A percentile compares a stretch with the other conserved stretches of the same genome.
Evolutionary conservation across 2,113 vertebrate species (phyloP).

Genomic region (Coregonus clupeaformis): DNA sequence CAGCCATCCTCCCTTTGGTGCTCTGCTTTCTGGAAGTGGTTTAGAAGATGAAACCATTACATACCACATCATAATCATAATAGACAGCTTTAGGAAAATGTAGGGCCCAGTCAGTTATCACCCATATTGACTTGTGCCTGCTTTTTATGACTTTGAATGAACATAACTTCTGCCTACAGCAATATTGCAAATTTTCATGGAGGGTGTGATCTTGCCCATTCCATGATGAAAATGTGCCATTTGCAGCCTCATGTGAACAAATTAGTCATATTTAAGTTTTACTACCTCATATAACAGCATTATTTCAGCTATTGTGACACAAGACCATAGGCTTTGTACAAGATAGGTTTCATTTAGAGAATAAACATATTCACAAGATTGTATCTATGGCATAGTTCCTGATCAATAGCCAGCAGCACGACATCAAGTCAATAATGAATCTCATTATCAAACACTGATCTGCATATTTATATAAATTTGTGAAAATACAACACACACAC

Average conservation of each 20-base stretch:
- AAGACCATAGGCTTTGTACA: background rate
- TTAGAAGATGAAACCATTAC: background rate
- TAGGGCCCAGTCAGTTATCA: too few species aligned
- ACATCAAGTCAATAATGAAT: background rate
- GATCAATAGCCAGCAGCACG: background rate
- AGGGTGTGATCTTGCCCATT: too few species aligned
- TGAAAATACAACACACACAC: background rate
- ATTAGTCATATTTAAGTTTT: background rate
- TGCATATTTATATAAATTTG: background rate
- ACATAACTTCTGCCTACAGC: too few species aligned
- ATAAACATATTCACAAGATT: background rate
- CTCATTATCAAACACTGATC: background rate
- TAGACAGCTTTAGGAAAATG: too few species aligned
- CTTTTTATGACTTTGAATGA: too few species aligned
- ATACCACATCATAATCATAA: too few species aligned
- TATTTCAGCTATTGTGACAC: background rate
- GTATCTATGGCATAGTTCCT: background rate
- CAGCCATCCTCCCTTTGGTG: slow-evolving; percentile 4
- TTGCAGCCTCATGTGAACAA: background rate
- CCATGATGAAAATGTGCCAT: background rate
- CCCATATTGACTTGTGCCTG: too few species aligned
- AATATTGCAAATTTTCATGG: too few species aligned
- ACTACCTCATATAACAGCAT: background rate
- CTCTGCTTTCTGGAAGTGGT: background rate
- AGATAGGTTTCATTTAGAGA: background rate